phyloP scores from a whole-genome alignment of 1,140 invertebrate genomes.

The Chlorops oryzae region DNA sequence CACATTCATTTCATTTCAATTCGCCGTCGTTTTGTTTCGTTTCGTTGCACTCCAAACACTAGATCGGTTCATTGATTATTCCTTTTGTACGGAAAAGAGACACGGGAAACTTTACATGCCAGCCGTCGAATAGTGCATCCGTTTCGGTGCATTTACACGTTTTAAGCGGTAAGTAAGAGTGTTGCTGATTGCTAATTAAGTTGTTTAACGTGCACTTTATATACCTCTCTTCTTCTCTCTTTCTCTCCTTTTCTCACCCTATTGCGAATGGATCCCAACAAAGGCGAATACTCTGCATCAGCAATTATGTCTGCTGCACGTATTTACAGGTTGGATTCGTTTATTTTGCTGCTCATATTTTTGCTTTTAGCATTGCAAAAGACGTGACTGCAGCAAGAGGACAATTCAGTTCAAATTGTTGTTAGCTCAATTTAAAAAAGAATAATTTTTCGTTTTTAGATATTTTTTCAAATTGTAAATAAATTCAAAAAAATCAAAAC shows the following conservation, averaged over 20 bases:
- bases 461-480: no score
- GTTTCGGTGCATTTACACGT: conserved; percentile 45
- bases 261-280: background rate
- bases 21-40: background rate
- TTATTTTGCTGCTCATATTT: conserved; percentile 19
- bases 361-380: conserved; percentile 14
- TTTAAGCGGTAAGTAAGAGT: conserved; percentile 37
- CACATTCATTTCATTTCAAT: background rate
- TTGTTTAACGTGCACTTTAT: background rate
- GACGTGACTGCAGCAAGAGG: conserved; percentile 32
- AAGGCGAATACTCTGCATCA: conserved; percentile 49
- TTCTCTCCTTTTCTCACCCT: background rate
- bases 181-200: background rate
- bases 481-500: no score
- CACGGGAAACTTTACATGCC: conserved; percentile 46
- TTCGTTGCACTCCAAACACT: conserved; percentile 15
- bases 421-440: no score
- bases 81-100: conserved; percentile 53
- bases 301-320: conserved; percentile 40
- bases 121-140: conserved; percentile 44
- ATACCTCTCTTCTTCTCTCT: background rate
- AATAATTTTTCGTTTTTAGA: no score
- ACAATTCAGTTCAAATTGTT: no score
- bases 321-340: conserved; percentile 22
- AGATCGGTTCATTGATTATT: conserved; percentile 58